These are phyloP conservation scores for Puma concolor DNA, from an alignment of 2,113 vertebrate species.

Conservation along the genomic window DNA sequence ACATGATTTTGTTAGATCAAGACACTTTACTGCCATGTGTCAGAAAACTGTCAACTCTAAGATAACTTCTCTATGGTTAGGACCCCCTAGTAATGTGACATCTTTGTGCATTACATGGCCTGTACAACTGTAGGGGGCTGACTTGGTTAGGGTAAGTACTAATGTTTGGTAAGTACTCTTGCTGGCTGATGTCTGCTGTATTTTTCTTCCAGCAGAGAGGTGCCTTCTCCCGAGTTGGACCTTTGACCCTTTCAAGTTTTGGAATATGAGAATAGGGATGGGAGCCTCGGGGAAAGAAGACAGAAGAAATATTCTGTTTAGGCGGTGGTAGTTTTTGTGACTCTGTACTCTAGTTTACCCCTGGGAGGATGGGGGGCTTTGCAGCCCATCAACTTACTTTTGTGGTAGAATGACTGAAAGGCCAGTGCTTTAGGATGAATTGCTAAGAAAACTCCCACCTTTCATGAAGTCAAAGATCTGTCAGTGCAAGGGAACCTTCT, in stretches of 20 bases:
- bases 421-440: neutral
- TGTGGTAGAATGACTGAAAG: neutral
- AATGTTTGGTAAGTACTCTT: neutral
- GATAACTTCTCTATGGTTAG: neutral
- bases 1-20: conserved; percentile 9
- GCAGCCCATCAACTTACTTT: neutral
- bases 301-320: neutral
- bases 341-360: neutral
- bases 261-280: neutral
- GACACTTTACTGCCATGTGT: neutral
- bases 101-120: neutral
- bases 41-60: neutral
- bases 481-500: neutral
- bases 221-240: neutral
- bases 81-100: neutral
- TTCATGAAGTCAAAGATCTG: neutral
- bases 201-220: neutral
- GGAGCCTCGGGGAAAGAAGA: neutral
- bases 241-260: neutral
- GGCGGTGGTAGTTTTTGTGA: neutral
- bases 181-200: neutral
- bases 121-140: no score
- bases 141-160: neutral
- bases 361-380: neutral
- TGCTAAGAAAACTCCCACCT: neutral